A percentile compares a stretch with the other conserved stretches of the same genome.
Conservation (phyloP, 2,113 vertebrate genomes). For the Chionodraco myersi region DNA sequence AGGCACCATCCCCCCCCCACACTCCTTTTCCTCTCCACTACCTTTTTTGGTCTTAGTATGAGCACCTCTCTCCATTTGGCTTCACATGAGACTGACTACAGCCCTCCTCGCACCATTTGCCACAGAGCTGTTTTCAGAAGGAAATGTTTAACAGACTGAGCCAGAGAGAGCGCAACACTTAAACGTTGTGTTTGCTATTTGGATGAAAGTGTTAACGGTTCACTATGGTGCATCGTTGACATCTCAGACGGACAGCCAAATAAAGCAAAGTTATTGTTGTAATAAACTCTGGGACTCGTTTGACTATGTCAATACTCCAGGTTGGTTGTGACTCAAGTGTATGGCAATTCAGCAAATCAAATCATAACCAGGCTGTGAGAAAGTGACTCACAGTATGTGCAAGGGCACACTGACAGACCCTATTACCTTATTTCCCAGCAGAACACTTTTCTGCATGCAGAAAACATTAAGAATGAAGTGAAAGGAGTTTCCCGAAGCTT, state of each 20-base stretch:
- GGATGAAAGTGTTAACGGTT: conserved; percentile 2
- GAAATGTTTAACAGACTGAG: conserved; percentile 57
- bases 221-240: neutral
- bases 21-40: conserved; percentile 27
- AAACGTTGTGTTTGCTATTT: conserved; percentile 11
- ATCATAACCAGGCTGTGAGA: conserved; percentile 30
- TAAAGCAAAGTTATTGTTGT: conserved; percentile 6
- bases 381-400: conserved; percentile 69
- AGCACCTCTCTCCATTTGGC: conserved; percentile 59
- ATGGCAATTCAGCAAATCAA: conserved; percentile 24
- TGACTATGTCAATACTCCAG: conserved; percentile 2
- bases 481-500: conserved; percentile 45
- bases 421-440: conserved; percentile 67
- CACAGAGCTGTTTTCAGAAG: conserved; percentile 50
- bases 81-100: conserved; percentile 47
- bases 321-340: conserved; percentile 32
- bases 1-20: conserved; percentile 19
- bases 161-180: conserved; percentile 39
- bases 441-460: conserved; percentile 29
- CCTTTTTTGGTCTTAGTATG: conserved; percentile 74
- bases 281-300: conserved; percentile 22
- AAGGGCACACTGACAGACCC: conserved; percentile 37
- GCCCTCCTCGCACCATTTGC: conserved; percentile 57
- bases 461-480: conserved; percentile 52
- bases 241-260: neutral